Base-by-base conservation (phyloP, 2,797 vertebrate genomes). In the Morelia viridis region DNA sequence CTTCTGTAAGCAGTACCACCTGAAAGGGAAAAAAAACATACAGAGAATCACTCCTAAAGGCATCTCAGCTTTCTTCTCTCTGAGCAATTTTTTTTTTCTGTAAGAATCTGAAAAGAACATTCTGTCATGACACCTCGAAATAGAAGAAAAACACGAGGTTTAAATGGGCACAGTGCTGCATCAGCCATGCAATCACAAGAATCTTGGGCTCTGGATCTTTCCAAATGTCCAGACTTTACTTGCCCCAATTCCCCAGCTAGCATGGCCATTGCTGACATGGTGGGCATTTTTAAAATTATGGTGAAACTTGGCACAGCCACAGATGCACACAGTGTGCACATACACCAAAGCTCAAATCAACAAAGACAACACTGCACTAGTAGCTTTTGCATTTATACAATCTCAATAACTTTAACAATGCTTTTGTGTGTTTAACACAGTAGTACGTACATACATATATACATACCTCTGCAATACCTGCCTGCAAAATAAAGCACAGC, bases 1-100 rank as follows among this genome's bases (percentile, higher is more conserved):
- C 95, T 92, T 97, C 95, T 89, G 94, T 96, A 89, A 97, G 93
- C 91, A 94, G 95, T 64, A 96, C 91, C 88, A 97, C 95, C 96
- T 97, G 85, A 65, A 80, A 31, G 41, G 26, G 13, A 28, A 76
- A 87, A 62, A 92, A 93, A 90, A 83, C 17, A 87, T 31, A 90
- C 7, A 89, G 13, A 84, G 88, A 92, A 71, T 71, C 7, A 64
- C 89, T 84, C 53, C 22, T 31, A 83, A 90, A 90, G 71, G 26
- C 50, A 92, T 15, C 13, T 60, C 5, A 50, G 31, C 31, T 87
- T 83, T 53, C 15, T 89, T 88, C 22, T 88, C 35, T 28, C 19
- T 62, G 31, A 71, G 56, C 1, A 86, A 85, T 26, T 57, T 56
- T 9, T 28, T 86, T 91, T 84, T 31, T 17, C 6, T 41, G 4